Percentiles rank a stretch among this genome's conserved stretches.
These are phyloP conservation scores for Hetaerina americana DNA, from an alignment of 1,140 invertebrate species.

Conservation along the genomic window DNA sequence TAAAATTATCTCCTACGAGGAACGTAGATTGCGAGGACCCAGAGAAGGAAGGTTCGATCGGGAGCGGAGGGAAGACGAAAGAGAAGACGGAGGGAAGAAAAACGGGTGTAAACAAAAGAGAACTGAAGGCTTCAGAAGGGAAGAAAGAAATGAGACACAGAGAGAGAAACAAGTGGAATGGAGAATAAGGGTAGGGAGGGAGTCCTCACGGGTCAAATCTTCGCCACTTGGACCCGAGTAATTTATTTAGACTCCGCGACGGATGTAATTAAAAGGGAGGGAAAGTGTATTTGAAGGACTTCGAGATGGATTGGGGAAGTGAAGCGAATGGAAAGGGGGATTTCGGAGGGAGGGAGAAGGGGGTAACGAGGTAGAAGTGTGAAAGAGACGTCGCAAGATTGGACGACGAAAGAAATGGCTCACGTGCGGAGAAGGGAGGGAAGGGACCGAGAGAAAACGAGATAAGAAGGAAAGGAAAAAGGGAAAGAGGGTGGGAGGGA, in stretches of 20 bases:
- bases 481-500: neutral
- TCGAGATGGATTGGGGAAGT: neutral
- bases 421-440: neutral
- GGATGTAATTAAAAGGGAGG: neutral
- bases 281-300: neutral
- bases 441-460: neutral
- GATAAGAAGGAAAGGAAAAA: neutral
- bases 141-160: too few species aligned
- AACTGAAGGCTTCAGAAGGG: too few species aligned
- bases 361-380: neutral
- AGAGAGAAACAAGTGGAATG: too few species aligned
- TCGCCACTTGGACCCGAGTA: neutral
- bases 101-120: too few species aligned
- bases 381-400: neutral
- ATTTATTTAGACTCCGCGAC: neutral
- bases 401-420: neutral
- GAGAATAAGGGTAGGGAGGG: too few species aligned
- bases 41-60: neutral
- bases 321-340: neutral
- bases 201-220: neutral
- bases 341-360: neutral
- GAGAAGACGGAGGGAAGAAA: too few species aligned
- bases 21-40: too few species aligned
- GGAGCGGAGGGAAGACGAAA: neutral
- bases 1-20: neutral